A percentile compares a stretch with the other conserved stretches of the same genome.
Evolutionary conservation across 1,140 invertebrate genomes (phyloP).

Genomic region (Meloidogyne hapla): DNA sequence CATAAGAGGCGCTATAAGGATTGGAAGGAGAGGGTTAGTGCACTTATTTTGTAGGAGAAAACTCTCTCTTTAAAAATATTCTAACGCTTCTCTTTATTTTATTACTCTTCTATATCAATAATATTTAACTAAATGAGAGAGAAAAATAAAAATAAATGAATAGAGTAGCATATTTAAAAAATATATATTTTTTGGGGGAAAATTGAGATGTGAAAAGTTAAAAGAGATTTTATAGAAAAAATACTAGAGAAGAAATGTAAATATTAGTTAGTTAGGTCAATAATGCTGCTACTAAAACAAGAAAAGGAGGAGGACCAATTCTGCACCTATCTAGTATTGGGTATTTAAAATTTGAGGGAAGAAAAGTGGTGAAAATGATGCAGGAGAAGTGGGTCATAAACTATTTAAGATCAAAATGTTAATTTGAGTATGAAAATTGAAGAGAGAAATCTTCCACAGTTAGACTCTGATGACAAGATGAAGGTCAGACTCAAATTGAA

Average conservation of each 20-base stretch:
- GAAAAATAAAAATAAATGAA: not conserved
- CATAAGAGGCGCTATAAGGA: not conserved
- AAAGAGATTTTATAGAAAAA: not conserved
- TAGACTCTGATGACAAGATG: too few relatives aligned
- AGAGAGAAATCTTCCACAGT: too few relatives aligned
- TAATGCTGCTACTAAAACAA: too few relatives aligned
- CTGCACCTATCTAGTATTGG: too few relatives aligned
- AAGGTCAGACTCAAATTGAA: too few relatives aligned
- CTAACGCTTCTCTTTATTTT: not conserved
- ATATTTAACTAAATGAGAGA: not conserved
- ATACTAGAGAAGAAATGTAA: not conserved
- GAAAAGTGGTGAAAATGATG: too few relatives aligned
- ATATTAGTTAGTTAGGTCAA: too few relatives aligned
- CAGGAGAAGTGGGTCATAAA: too few relatives aligned
- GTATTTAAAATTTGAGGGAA: too few relatives aligned
- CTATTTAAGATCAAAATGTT: too few relatives aligned
- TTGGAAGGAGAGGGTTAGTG: not conserved
- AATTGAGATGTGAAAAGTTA: not conserved
- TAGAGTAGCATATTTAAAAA: not conserved
- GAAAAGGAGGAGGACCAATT: too few relatives aligned
- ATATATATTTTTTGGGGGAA: not conserved
- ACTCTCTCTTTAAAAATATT: not conserved
- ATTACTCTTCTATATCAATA: not conserved
- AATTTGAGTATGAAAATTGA: too few relatives aligned
- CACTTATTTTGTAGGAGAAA: not conserved